Evolutionary conservation across 2,113 vertebrate genomes (phyloP).

Genomic region (Alouatta palliata): DNA sequence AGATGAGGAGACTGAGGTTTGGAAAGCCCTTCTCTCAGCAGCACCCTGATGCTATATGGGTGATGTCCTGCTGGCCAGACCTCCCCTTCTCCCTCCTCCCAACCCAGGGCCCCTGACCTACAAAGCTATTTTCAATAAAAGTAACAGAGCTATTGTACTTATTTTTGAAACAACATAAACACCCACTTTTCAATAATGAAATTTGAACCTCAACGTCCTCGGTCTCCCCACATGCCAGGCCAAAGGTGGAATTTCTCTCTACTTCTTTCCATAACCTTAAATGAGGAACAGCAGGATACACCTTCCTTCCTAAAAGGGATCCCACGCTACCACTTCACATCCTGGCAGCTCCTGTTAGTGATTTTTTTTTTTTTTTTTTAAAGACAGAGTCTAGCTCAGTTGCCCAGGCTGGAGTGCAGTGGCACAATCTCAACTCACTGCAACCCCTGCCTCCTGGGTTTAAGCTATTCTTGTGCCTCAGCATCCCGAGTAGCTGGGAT

Average conservation of each 20-base stretch:
- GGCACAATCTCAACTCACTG: too few species aligned
- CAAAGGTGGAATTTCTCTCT: neutral
- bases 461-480: too few species aligned
- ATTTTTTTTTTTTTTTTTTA: neutral
- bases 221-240: too few species aligned
- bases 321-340: neutral
- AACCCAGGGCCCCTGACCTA: neutral
- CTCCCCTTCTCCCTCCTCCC: neutral
- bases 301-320: neutral
- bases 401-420: too few species aligned
- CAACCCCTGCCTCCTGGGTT: too few species aligned
- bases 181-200: neutral
- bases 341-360: neutral
- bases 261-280: too few species aligned
- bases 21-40: neutral
- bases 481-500: too few species aligned
- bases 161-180: neutral
- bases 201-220: neutral
- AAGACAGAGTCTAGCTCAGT: too few species aligned
- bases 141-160: neutral
- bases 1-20: neutral
- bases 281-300: neutral
- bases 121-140: neutral
- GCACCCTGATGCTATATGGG: neutral
- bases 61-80: neutral